phyloP scores from a whole-genome alignment of 2,888 invertebrate species.

The Diarsia mendica region DNA sequence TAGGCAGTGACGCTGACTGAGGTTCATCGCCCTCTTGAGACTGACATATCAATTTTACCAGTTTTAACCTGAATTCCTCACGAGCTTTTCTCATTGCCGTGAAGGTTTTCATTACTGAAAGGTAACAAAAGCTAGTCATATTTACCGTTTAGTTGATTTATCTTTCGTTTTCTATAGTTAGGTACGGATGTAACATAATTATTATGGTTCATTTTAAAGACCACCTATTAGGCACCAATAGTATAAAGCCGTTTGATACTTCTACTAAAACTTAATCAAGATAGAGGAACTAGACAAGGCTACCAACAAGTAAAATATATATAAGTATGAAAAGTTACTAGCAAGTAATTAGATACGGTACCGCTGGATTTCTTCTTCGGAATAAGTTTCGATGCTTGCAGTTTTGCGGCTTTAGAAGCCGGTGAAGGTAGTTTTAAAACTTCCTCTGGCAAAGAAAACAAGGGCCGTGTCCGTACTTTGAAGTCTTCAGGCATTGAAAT shows the following conservation, averaged over 20 bases:
- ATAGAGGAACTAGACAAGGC: neutral
- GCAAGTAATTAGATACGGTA: conserved; percentile 72
- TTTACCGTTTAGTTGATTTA: neutral
- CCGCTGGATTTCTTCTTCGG: conserved; percentile 79
- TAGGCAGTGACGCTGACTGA: conserved; percentile 87
- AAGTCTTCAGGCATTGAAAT: conserved; percentile 90
- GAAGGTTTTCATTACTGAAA: conserved; percentile 91
- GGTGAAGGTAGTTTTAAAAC: conserved; percentile 87
- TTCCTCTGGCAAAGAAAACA: conserved; percentile 92
- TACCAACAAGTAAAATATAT: conserved; percentile 9
- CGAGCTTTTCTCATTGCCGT: conserved; percentile 93
- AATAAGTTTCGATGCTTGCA: conserved; percentile 47
- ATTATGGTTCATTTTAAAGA: neutral
- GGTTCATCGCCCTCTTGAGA: conserved; percentile 80
- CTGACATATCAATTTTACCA: conserved; percentile 94
- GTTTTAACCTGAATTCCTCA: conserved; percentile 95
- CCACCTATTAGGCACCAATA: neutral
- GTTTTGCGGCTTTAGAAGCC: conserved; percentile 76
- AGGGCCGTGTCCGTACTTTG: conserved; percentile 89
- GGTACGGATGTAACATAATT: too few relatives aligned
- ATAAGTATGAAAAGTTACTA: conserved; percentile 4
- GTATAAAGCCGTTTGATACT: neutral
- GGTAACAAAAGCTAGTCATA: neutral
- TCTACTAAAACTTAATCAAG: neutral
- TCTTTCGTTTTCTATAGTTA: neutral